These are phyloP conservation scores for Cuculus canorus DNA, from an alignment of 2,797 vertebrate genomes.

Conservation along the genomic window DNA sequence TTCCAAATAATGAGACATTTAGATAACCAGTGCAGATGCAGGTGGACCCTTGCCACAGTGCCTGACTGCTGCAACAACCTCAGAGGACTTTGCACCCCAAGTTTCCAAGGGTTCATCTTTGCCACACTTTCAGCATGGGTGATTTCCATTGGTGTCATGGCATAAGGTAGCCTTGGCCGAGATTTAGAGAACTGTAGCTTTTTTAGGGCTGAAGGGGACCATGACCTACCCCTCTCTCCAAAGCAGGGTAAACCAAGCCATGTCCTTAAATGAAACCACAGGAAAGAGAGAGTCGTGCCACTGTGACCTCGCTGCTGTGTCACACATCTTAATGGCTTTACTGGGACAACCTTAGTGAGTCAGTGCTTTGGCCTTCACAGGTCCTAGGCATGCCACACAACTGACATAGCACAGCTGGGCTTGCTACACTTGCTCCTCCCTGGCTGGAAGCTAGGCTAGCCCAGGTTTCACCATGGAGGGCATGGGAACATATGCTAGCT, in stretches of 20 bases:
- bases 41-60: neutral
- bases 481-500: rapidly evolving
- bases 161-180: neutral
- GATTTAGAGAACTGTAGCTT: neutral
- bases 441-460: neutral
- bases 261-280: neutral
- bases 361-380: neutral
- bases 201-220: neutral
- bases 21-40: neutral
- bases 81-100: rapidly evolving
- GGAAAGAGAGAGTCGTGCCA: rapidly evolving
- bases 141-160: rapidly evolving
- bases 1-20: neutral
- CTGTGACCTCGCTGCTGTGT: rapidly evolving
- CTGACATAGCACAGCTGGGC: neutral
- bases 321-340: neutral
- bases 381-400: neutral
- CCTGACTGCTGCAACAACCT: neutral
- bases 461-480: neutral
- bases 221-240: neutral
- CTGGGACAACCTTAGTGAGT: neutral
- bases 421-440: neutral
- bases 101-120: rapidly evolving
- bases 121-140: rapidly evolving
- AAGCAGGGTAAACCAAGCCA: neutral